Evolutionary conservation across 2,797 vertebrate genomes (phyloP), one percentile per base, ranked within the genome.

Genomic region (Percopsis omiscomaycus): DNA sequence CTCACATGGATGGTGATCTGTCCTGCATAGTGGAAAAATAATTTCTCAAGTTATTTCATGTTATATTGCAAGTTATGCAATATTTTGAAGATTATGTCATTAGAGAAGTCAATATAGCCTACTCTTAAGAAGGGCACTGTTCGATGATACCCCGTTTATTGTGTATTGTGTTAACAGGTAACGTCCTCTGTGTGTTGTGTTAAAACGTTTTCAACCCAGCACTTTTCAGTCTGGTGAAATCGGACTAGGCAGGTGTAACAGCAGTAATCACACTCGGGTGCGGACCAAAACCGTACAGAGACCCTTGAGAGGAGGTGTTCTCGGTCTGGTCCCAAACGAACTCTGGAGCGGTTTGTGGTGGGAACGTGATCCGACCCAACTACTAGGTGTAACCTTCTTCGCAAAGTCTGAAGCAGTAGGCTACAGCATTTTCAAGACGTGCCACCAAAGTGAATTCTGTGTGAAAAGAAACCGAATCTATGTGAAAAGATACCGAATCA

Each of bases 1-100:
- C 65, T 68, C 47, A 68, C 50, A 70, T 55, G 65, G 57, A 74
- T 10, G 68, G 80, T 57, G 60, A 46, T 59, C 62, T 57, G 68
- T 62, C 55, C 59, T 52, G 61, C 15, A 14, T 59, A 71, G 49
- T 42, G 27, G 59, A 15, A 54, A 29, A 29, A 5, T 32, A 64
- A 47, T 45, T 12, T 12, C 5, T 27, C 3, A 2, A 66, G 51
- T 59, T 73, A 30, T 66, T 12, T 42, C 12, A 9, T 42, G 30
- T 50, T 46, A 51, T 73, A 30, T 66, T 12, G 27, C 12, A 9
- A 28, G 30, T 50, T 46, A 51, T 3, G 22, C 47, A 57, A 10
- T 28, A 15, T 53, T 6, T 52, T 52, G 49, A 14, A 29, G 49
- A 59, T 75, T 58, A 50, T 2, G 30, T 22, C 13, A 58, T 55